A percentile compares a stretch with the other conserved stretches of the same genome.
These are phyloP conservation scores for Ptilonorhynchus violaceus DNA, from an alignment of 2,113 vertebrate species.

Conservation along the genomic window DNA sequence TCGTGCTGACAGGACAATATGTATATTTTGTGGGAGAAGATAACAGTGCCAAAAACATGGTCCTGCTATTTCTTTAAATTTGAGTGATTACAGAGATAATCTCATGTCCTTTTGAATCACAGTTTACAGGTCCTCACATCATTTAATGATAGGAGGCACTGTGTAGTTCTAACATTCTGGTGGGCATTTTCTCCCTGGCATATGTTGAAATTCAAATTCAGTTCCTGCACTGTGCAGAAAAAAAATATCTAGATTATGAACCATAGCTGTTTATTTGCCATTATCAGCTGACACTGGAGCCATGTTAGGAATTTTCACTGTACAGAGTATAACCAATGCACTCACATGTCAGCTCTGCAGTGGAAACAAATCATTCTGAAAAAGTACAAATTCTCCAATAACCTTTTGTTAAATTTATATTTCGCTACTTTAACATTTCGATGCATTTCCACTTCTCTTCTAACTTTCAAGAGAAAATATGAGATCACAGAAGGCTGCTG, in stretches of 20 bases:
- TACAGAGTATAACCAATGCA: neutral
- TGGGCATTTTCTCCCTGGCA: neutral
- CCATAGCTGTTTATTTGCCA: neutral
- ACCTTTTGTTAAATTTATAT: neutral
- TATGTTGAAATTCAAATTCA: constrained; percentile 20
- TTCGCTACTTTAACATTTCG: neutral
- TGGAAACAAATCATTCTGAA: neutral
- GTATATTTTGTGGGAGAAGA: neutral
- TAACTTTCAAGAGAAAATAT: neutral
- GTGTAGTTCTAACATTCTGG: neutral
- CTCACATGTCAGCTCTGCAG: neutral
- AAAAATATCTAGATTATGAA: neutral
- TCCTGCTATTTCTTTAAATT: constrained; percentile 14
- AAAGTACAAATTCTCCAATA: neutral
- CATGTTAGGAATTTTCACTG: neutral
- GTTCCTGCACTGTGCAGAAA: neutral
- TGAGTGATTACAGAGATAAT: constrained; percentile 20
- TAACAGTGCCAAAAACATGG: neutral
- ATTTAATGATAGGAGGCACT: neutral
- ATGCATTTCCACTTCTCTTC: neutral
- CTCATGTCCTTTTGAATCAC: neutral
- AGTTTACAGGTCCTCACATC: neutral
- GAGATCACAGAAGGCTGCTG: neutral
- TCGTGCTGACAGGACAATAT: neutral
- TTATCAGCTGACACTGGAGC: neutral